Base-by-base conservation (phyloP, 2,113 vertebrate species). In the Promerops cafer region DNA sequence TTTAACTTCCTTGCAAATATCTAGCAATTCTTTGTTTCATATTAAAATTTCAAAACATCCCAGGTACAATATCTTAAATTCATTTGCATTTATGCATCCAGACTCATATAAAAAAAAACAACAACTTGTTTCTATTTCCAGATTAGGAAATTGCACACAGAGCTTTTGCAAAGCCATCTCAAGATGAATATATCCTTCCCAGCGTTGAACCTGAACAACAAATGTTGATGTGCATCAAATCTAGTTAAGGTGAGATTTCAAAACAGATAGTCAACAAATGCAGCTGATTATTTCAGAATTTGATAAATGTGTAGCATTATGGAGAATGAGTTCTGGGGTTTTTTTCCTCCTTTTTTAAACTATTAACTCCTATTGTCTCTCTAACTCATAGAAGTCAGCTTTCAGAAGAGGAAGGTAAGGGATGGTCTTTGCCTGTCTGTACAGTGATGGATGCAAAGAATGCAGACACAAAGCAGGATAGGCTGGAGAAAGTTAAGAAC, bases 141-240 rank as follows among this genome's bases (percentile, higher is more conserved):
- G 20, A 39, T 40, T 11, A 28, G 10, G 33, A 69, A 79, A 53
- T 14, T 23, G 30, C 39, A 80, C 10, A 21, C 2, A 24, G 47
- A 47, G 5, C 10, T 53, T 68, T 42, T 30, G 17, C 24, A 87
- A 82, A 71, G 49, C 15, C 16, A 7, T 79, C 21, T 49, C 59
- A 44, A n/a, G 27, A 66, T 18, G 7, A 35, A 19, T 24, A 7
- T 26, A 19, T 47, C 15, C 44, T 87, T 83, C 31, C 24, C 20
- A 22, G 5, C 9, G 22, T 6, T 50, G 20, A 75, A 88, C 7
- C 23, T 35, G 16, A 76, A 74, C 3, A 66, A 22, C 18, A 47
- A 69, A 57, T 24, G 3, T 7, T 10, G 30, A 59, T 13, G 52
- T 1, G 1, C 3, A 23, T 15, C 9, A 7, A 21, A 19, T 6